phyloP scores from a whole-genome alignment of 2,888 invertebrate genomes.

The Tachina grossa region DNA sequence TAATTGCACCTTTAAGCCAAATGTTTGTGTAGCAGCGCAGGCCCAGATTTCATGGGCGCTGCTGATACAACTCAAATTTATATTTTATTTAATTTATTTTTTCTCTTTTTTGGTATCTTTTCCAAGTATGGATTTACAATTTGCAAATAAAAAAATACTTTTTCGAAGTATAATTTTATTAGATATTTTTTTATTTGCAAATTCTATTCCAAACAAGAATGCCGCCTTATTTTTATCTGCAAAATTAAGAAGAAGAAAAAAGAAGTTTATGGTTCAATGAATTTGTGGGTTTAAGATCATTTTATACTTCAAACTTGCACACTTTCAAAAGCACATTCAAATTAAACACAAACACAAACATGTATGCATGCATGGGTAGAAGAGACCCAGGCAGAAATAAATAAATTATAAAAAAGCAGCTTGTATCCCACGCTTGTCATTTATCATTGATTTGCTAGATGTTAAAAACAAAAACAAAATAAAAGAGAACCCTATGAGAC shows the following conservation, averaged over 20 bases:
- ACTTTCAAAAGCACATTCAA: slow-evolving; percentile 10
- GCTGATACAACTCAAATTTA: slow-evolving; percentile 15
- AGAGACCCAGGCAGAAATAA: slow-evolving; percentile 17
- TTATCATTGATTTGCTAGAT: slow-evolving; percentile 68
- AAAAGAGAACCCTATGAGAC: slow-evolving; percentile 31
- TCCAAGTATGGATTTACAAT: background rate
- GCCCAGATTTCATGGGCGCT: too few relatives aligned
- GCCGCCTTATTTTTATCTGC: slow-evolving; percentile 38
- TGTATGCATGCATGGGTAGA: background rate
- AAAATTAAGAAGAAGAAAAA: slow-evolving; percentile 12
- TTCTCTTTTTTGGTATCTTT: background rate
- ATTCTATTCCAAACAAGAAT: slow-evolving; percentile 44
- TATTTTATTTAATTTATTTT: background rate
- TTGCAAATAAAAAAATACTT: slow-evolving; percentile 6
- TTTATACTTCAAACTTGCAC: background rate
- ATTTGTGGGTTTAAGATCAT: slow-evolving; percentile 51
- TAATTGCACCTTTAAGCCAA: too few relatives aligned
- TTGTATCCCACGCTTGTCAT: slow-evolving; percentile 71
- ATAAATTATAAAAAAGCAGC: slow-evolving; percentile 37
- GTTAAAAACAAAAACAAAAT: slow-evolving; percentile 15
- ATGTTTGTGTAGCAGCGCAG: too few relatives aligned
- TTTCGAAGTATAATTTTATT: slow-evolving; percentile 28
- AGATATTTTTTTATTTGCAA: slow-evolving; percentile 21
- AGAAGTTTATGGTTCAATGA: slow-evolving; percentile 66
- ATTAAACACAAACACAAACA: slow-evolving; percentile 1